phyloP scores from a whole-genome alignment of 30 jellyfish, hydroid and myxozoan species.

The Phacellophora camtschatica region DNA sequence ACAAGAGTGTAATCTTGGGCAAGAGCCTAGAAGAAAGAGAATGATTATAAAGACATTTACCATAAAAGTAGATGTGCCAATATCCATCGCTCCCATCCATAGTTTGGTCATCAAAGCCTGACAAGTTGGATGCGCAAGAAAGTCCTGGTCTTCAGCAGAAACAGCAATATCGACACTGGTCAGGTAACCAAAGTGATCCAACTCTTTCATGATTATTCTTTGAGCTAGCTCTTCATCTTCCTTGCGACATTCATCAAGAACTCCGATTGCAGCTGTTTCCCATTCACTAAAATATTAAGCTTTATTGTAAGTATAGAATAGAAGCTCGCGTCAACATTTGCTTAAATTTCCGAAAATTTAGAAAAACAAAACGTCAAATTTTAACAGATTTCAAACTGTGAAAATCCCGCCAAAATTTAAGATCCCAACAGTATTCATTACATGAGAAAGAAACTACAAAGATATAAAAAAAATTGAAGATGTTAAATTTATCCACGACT shows the following conservation, averaged over 20 bases:
- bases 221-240: conserved; percentile 92
- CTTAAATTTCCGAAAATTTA: too few relatives aligned
- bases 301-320: too few relatives aligned
- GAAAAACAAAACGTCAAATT: too few relatives aligned
- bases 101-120: conserved; percentile 83
- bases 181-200: conserved; percentile 83
- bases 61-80: conserved; percentile 72
- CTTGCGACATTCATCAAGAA: conserved; percentile 88
- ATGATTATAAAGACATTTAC: not conserved
- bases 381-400: too few relatives aligned
- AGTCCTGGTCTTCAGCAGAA: conserved; percentile 91
- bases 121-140: conserved; percentile 93
- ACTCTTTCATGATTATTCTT: conserved; percentile 77
- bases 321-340: too few relatives aligned
- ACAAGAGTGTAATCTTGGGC: too few relatives aligned
- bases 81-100: conserved; percentile 95
- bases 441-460: too few relatives aligned
- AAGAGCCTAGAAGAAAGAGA: too few relatives aligned
- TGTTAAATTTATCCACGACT: too few relatives aligned
- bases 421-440: too few relatives aligned
- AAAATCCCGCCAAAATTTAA: too few relatives aligned
- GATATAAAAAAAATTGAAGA: too few relatives aligned
- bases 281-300: conserved; percentile 65
- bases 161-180: conserved; percentile 94
- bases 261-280: conserved; percentile 92